A percentile compares a stretch with the other conserved stretches of the same genome.
phyloP scores from a whole-genome alignment of 2,888 invertebrate genomes.

The Nomada fabriciana region DNA sequence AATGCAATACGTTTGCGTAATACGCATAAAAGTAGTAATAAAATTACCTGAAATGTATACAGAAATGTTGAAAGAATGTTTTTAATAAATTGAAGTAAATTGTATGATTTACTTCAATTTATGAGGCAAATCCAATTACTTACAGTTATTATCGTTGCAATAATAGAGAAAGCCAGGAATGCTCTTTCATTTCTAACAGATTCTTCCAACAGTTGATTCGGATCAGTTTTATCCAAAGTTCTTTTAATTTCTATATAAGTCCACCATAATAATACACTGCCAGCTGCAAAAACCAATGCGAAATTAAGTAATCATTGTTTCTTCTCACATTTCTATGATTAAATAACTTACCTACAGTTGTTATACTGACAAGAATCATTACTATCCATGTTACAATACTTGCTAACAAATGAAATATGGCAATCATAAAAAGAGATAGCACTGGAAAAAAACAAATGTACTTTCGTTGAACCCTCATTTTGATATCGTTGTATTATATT shows the following conservation, averaged over 20 bases:
- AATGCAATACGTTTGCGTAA: conserved; percentile 93
- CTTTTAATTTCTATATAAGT: conserved; percentile 92
- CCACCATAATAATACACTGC: conserved; percentile 94
- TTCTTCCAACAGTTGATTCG: conserved; percentile 88
- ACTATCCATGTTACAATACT: conserved; percentile 95
- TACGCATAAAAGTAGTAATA: conserved; percentile 90
- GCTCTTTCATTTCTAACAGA: conserved; percentile 94
- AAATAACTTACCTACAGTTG: conserved; percentile 87
- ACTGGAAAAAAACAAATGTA: conserved; percentile 85
- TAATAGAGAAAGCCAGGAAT: conserved; percentile 93
- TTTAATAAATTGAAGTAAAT: not conserved
- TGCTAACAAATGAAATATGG: conserved; percentile 93
- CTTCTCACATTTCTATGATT: not conserved
- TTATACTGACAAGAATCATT: conserved; percentile 91
- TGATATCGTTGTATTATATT: not conserved
- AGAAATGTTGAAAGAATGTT: conserved; percentile 2
- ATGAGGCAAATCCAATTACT: conserved; percentile 79
- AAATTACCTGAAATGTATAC: conserved; percentile 86
- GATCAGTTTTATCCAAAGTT: conserved; percentile 86
- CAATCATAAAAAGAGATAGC: conserved; percentile 92
- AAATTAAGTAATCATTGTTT: not conserved
- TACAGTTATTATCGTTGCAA: conserved; percentile 95
- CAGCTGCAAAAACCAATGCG: conserved; percentile 80
- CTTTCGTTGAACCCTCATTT: not conserved
- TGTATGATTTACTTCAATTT: not conserved